Conservation (phyloP, 2,888 invertebrate genomes). For the Malthinus seriepunctatus region DNA sequence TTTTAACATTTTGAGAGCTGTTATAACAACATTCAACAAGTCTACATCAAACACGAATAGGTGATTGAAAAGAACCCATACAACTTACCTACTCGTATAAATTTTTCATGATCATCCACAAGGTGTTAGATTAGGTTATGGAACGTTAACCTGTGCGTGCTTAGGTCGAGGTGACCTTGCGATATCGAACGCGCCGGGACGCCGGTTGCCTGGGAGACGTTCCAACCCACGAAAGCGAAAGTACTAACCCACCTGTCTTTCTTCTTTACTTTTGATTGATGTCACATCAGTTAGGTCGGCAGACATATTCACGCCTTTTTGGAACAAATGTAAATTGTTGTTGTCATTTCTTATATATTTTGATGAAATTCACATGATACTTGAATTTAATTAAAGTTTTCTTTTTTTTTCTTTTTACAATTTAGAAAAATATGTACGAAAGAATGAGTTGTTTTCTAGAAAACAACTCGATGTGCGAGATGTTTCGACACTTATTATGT, state of each 20-base stretch:
- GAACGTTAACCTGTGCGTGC: constrained; percentile 26
- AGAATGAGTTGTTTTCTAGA: too few relatives aligned
- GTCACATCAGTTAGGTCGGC: constrained; percentile 22
- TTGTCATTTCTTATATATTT: constrained; percentile 8
- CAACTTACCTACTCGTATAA: constrained; percentile 1
- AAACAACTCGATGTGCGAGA: too few relatives aligned
- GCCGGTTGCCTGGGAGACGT: constrained; percentile 37
- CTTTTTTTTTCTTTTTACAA: too few relatives aligned
- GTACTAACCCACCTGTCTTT: constrained; percentile 39
- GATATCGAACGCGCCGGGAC: constrained; percentile 37
- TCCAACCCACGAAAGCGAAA: constrained; percentile 36
- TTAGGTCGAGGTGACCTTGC: constrained; percentile 35
- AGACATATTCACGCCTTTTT: constrained; percentile 15
- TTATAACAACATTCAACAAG: too few relatives aligned
- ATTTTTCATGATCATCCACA: constrained; percentile 3
- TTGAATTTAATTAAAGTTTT: too few relatives aligned
- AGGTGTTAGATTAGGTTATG: constrained; percentile 22
- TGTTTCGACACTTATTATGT: too few relatives aligned
- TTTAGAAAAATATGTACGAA: too few relatives aligned
- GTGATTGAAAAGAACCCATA: too few relatives aligned
- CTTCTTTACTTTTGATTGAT: constrained; percentile 35
- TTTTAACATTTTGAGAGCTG: too few relatives aligned
- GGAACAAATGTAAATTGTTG: constrained; percentile 12
- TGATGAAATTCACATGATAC: too few relatives aligned
- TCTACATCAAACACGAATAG: too few relatives aligned